A percentile compares a stretch with the other conserved stretches of the same genome.
These are phyloP conservation scores for Alouatta palliata DNA, from an alignment of 2,113 vertebrate species.

Conservation along the genomic window DNA sequence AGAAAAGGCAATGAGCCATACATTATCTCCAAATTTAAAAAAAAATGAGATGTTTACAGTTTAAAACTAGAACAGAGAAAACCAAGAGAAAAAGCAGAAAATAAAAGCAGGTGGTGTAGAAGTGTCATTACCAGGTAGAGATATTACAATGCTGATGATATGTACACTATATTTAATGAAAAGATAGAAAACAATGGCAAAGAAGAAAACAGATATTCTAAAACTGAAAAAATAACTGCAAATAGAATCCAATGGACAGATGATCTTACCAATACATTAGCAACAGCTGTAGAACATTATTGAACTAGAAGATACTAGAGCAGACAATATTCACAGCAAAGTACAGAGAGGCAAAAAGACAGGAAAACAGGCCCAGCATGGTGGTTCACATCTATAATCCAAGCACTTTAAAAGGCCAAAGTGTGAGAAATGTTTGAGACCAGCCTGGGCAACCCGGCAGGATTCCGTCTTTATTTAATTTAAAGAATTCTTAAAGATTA, in stretches of 20 bases:
- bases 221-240: background rate
- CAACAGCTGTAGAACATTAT: background rate
- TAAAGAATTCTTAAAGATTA: no score
- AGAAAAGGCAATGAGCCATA: background rate
- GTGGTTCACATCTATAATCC: no score
- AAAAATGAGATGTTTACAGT: background rate
- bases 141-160: background rate
- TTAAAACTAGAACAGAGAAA: background rate
- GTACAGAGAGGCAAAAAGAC: background rate
- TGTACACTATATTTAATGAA: background rate
- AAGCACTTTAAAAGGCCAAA: no score
- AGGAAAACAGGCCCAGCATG: no score
- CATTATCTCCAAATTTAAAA: background rate
- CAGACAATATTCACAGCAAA: background rate
- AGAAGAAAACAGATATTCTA: background rate
- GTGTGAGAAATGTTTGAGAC: no score
- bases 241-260: background rate
- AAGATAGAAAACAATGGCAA: background rate
- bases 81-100: background rate
- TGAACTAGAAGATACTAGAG: background rate
- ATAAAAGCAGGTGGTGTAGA: background rate
- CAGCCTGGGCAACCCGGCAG: no score
- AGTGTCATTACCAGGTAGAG: background rate
- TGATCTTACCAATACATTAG: background rate
- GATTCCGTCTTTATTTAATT: no score